A percentile compares a stretch with the other conserved stretches of the same genome.
Conservation (phyloP, 2,888 invertebrate species). For the Caenorhabditis doughertyi region DNA sequence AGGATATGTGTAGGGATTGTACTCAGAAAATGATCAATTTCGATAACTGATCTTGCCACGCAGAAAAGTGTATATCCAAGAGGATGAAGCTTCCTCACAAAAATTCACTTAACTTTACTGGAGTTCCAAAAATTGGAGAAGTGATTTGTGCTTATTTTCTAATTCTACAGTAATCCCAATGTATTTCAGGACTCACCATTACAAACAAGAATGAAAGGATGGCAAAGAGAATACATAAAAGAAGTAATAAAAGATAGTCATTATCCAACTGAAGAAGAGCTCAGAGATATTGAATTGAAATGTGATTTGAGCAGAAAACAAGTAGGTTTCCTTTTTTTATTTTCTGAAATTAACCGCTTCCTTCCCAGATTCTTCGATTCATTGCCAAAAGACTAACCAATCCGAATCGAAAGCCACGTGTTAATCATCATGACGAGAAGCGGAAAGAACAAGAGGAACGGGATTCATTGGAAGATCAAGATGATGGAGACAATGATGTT, state of each 20-base stretch:
- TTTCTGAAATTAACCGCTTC: not conserved
- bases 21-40: no score
- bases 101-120: no score
- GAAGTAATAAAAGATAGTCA: constrained; percentile 73
- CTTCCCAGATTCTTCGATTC: constrained; percentile 69
- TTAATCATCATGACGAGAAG: constrained; percentile 65
- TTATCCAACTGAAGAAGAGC: constrained; percentile 71
- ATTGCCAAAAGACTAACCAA: constrained; percentile 70
- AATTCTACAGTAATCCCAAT: no score
- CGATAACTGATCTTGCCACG: no score
- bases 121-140: no score
- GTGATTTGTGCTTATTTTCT: no score
- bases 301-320: constrained; percentile 72
- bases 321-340: constrained; percentile 46
- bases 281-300: constrained; percentile 70
- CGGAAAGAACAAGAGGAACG: constrained; percentile 58
- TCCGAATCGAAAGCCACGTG: constrained; percentile 71
- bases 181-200: constrained; percentile 57
- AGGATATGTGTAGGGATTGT: not conserved
- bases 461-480: constrained; percentile 38
- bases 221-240: constrained; percentile 73
- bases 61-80: no score
- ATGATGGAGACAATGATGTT: constrained; percentile 31
- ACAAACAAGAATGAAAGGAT: constrained; percentile 74
- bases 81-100: no score